A percentile compares a stretch with the other conserved stretches of the same genome.
phyloP scores from a whole-genome alignment of 2,888 invertebrate genomes.

The Agriopis aurantiaria region DNA sequence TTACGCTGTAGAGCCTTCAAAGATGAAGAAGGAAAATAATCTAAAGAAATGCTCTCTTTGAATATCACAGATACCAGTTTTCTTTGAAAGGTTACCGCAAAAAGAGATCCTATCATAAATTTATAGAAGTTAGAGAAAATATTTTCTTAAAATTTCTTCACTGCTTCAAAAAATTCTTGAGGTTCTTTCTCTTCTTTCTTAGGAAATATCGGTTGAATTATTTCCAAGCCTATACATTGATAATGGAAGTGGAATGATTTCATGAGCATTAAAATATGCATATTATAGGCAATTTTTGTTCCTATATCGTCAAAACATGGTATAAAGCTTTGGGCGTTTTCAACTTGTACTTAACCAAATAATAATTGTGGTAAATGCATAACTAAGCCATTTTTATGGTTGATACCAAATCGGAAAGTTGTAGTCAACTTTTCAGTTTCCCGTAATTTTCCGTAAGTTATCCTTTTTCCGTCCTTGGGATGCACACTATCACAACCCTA shows the following conservation, averaged over 20 bases:
- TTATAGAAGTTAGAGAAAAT: constrained; percentile 30
- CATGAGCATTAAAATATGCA: constrained; percentile 2
- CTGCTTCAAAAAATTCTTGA: constrained; percentile 10
- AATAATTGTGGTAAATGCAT: not conserved
- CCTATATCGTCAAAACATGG: too few species aligned
- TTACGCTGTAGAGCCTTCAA: not conserved
- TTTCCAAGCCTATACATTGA: constrained; percentile 9
- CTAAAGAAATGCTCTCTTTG: constrained; percentile 7
- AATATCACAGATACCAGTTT: constrained; percentile 11
- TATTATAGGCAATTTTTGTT: too few species aligned
- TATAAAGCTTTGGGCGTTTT: too few species aligned
- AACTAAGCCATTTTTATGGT: not conserved
- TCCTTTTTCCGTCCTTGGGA: too few species aligned
- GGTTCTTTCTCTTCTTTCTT: constrained; percentile 9
- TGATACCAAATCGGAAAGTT: too few species aligned
- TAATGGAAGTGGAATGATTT: constrained; percentile 13
- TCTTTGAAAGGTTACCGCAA: constrained; percentile 15
- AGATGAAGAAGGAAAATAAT: not conserved
- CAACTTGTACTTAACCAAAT: too few species aligned
- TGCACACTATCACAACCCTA: too few species aligned
- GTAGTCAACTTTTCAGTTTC: too few species aligned
- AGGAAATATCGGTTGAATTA: constrained; percentile 9
- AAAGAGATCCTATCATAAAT: constrained; percentile 26
- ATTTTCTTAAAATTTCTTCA: constrained; percentile 26
- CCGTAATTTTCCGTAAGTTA: too few species aligned